Conservation (phyloP, 2,888 invertebrate genomes). For the Eurytoma adleriae region DNA sequence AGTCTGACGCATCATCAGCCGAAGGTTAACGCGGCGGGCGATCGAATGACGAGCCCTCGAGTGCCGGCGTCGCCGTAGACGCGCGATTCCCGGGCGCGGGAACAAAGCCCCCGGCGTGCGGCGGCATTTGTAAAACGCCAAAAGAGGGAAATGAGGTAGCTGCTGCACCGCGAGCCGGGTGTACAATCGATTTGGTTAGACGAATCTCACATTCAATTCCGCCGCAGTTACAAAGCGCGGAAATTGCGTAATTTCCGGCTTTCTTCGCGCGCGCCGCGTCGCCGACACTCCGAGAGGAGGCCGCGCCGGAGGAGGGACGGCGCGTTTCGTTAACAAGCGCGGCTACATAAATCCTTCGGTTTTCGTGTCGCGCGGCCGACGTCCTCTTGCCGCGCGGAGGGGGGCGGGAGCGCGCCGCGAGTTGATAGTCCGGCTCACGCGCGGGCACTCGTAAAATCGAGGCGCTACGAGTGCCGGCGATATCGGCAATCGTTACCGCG, state of each 20-base stretch:
- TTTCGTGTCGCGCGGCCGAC: neutral
- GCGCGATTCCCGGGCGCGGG: too few relatives aligned
- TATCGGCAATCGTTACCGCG: too few relatives aligned
- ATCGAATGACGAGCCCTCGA: too few relatives aligned
- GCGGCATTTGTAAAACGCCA: slow-evolving; percentile 36
- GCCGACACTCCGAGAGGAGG: neutral
- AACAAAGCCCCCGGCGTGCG: neutral
- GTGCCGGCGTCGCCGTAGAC: too few relatives aligned
- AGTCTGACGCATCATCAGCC: too few relatives aligned
- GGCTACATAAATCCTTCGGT: slow-evolving; percentile 7
- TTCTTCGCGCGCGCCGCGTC: slow-evolving; percentile 27
- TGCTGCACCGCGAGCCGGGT: slow-evolving; percentile 45
- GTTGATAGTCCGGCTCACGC: too few relatives aligned
- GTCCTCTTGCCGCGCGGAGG: neutral
- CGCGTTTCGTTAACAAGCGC: neutral
- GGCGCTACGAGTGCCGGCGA: too few relatives aligned
- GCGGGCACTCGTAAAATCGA: too few relatives aligned
- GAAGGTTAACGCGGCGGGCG: too few relatives aligned
- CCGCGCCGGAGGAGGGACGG: too few relatives aligned
- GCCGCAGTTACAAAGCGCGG: slow-evolving; percentile 64
- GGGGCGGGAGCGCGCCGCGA: too few relatives aligned
- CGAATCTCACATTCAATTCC: slow-evolving; percentile 60
- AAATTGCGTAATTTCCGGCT: slow-evolving; percentile 72
- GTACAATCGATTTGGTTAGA: slow-evolving; percentile 66
- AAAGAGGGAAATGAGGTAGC: slow-evolving; percentile 46